Base-by-base conservation (phyloP, 23 tunicate species). In the Ciona savignyi region DNA sequence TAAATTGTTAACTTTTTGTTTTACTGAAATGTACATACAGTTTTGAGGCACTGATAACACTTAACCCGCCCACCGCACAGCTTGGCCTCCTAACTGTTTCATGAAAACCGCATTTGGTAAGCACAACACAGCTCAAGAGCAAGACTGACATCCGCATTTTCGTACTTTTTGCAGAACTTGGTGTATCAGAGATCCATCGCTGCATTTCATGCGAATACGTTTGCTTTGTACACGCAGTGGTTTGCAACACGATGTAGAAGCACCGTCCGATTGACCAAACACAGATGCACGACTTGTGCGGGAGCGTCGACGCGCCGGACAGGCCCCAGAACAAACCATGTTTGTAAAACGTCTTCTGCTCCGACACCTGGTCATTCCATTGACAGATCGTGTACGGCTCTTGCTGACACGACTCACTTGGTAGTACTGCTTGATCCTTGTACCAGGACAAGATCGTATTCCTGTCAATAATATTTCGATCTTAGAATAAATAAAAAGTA, bases 61-160 rank as follows among this genome's bases (percentile, higher is more conserved):
- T n/a, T n/a, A n/a, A n/a, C n/a, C n/a, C n/a, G n/a, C n/a, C n/a
- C n/a, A n/a, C n/a, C n/a, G n/a, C n/a, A n/a, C n/a, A n/a, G n/a
- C n/a, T n/a, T n/a, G n/a, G n/a, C n/a, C n/a, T n/a, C n/a, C n/a
- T n/a, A n/a, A n/a, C n/a, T n/a, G n/a, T n/a, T n/a, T n/a, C n/a
- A n/a, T n/a, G n/a, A n/a, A n/a, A n/a, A n/a, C n/a, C n/a, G n/a
- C n/a, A n/a, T n/a, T n/a, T n/a, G n/a, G n/a, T n/a, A n/a, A n/a
- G n/a, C n/a, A n/a, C n/a, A n/a, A n/a, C n/a, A n/a, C n/a, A n/a
- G n/a, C n/a, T n/a, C n/a, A n/a, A n/a, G n/a, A n/a, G 62, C 87
- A 87, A 24, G 87, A 51, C 56, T 83, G 75, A 64, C 96, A 89
- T 27, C 80, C 88, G 65, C 96, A 89, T 62, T 81, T 79, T 68